Evolutionary conservation across 2,797 vertebrate genomes (phyloP), one percentile per base, ranked within the genome.

Genomic region (Tachyglossus aculeatus): DNA sequence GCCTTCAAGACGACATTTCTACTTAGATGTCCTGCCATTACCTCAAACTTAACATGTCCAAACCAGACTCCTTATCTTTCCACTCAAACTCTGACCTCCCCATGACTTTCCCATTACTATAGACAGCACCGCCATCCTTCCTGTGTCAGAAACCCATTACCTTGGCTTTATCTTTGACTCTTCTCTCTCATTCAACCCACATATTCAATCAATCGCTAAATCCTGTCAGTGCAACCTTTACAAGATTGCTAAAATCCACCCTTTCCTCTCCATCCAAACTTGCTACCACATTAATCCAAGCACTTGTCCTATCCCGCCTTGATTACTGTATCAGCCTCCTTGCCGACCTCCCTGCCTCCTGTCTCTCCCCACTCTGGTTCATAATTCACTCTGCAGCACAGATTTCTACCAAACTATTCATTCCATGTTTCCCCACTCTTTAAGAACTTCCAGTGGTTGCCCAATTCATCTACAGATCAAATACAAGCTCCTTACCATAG

Each of bases 301-400:
- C 29, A 74, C 66, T 58, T 41, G 63, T 55, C 15, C 21, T 24
- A 65, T 73, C 24, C 73, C 38, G 57, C 4, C 3, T 33, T 36
- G 24, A 44, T 67, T 45, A 44, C 18, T 44, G 39, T 59, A 55
- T 39, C 19, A 32, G 5, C 68, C 52, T 64, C 60, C 56, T 67
- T 51, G 38, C 25, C 31, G 27, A 3, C 24, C 2, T n/a, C 3
- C 19, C 34, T 53, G 16, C 16, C 18, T 77, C 58, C 29, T 67
- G 14, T 56, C 34, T 24, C 12, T 67, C 47, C 47, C 43, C 6
- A 47, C 5, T n/a, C n/a, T n/a, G 45, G 22, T 24, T 31, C 48
- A 64, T n/a, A 7, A 12, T 48, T 50, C 33, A 5, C 37, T 40
- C 71, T 57, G 18, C 64, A 43, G 21, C 16, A 31, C 44, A 16